Evolutionary conservation across 2,888 invertebrate species (phyloP), one percentile per base, ranked within the genome.

Genomic region (Rhyacophila evoluta): DNA sequence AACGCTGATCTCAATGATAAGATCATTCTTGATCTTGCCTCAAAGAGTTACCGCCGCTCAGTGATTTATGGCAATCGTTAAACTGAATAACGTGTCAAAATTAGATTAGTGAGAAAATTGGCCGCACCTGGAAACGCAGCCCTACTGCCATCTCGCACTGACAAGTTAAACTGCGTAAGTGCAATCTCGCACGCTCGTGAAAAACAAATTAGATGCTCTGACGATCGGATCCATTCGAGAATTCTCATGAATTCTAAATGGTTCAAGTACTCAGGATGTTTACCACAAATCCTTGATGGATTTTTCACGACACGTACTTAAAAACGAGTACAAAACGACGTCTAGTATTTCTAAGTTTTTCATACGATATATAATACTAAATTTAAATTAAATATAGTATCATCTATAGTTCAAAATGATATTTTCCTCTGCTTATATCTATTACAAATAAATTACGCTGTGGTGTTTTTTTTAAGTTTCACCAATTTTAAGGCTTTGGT

Each of bases 1-100:
- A 55, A 19, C 19, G 15, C 15, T 25, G 25, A 55, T 55, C 55
- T 19, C 55, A 55, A 19, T 55, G 25, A 55, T 55, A 55, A 0
- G 12, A 8, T 55, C 11, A 10, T 19, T 19, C 55, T 15, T 25
- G 55, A 55, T 55, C 55, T 6, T 10, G 25, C 12, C 19, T 15
- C 25, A 19, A 55, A 55, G 8, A 19, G 19, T 19, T 19, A 55
- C 55, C 55, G 55, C 1, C 55, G 15, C 55, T 15, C 55, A 25
- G 55, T 70, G 71, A 75, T 33, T 75, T 70, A 75, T 70, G 41
- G 8, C 41, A 15, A 36, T 25, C 75, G 41, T 75, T 41, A 75
- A 75, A 39, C 75, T 41, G 41, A 75, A 75, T 75, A 70, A 75
- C 71, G 33, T 70, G 75, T 75, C 75, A 75, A 75, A 71, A 71